phyloP scores from a whole-genome alignment of 92 coral and sea anemone genomes.

The Porites rus region DNA sequence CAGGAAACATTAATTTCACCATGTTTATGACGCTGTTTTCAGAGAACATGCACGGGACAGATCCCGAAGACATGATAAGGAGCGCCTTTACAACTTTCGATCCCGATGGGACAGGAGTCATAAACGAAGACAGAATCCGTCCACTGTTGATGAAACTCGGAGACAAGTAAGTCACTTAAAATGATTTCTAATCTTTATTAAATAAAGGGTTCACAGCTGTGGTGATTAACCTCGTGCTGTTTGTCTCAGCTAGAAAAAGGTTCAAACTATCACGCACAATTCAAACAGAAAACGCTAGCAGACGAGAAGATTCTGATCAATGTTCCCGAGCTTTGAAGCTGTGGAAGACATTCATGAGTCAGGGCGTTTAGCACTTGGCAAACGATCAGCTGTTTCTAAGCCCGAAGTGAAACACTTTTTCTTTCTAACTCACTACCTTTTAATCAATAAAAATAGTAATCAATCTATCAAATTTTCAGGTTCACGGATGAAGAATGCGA shows the following conservation, averaged over 20 bases:
- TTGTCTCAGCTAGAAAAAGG: not conserved
- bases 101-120: slow-evolving; percentile 45
- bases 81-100: slow-evolving; percentile 54
- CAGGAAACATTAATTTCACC: slow-evolving; percentile 51
- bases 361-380: too few species aligned
- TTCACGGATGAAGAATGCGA: slow-evolving; percentile 57
- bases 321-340: not conserved
- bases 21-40: slow-evolving; percentile 66
- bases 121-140: slow-evolving; percentile 46
- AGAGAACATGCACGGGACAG: slow-evolving; percentile 62
- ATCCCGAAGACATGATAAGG: slow-evolving; percentile 54
- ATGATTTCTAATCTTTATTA: not conserved
- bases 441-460: not conserved
- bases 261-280: not conserved
- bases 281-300: not conserved
- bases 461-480: slow-evolving; percentile 8
- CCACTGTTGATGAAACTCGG: slow-evolving; percentile 51
- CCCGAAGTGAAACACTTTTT: not conserved
- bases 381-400: too few species aligned
- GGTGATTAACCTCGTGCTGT: not conserved
- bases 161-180: slow-evolving; percentile 31
- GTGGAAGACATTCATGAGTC: not conserved
- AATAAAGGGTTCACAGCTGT: not conserved
- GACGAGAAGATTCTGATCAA: not conserved
- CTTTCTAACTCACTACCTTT: not conserved